These are phyloP conservation scores for Acanthococcus lagerstroemiae DNA, from an alignment of 2,888 invertebrate genomes.

Conservation along the genomic window DNA sequence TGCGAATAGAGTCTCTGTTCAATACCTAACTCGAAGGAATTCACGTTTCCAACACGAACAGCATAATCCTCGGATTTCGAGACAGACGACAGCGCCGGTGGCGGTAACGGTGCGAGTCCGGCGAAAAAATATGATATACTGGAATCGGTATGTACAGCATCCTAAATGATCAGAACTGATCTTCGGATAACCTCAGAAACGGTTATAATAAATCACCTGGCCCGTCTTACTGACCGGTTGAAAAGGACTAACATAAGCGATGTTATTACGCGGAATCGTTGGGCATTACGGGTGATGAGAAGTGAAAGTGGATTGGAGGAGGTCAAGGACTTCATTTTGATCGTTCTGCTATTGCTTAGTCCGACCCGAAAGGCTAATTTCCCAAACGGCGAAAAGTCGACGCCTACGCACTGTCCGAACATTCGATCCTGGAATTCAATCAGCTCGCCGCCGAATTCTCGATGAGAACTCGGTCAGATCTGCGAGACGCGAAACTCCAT, in stretches of 20 bases:
- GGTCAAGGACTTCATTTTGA: slow-evolving; percentile 24
- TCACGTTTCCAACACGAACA: too few relatives aligned
- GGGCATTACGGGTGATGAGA: slow-evolving; percentile 12
- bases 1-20: too few relatives aligned
- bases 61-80: too few relatives aligned
- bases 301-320: slow-evolving; percentile 24
- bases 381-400: slow-evolving; percentile 12
- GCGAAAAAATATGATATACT: too few relatives aligned
- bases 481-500: slow-evolving; percentile 4
- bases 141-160: too few relatives aligned
- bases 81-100: too few relatives aligned
- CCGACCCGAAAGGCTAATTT: slow-evolving; percentile 2
- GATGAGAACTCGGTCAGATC: too few relatives aligned
- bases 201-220: slow-evolving; percentile 16
- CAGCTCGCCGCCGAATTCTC: too few relatives aligned
- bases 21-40: too few relatives aligned
- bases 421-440: too few relatives aligned
- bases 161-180: too few relatives aligned
- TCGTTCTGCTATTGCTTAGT: neutral
- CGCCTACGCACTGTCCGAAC: slow-evolving; percentile 9
- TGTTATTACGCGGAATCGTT: slow-evolving; percentile 18
- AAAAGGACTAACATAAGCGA: slow-evolving; percentile 6
- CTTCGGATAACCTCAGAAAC: slow-evolving; percentile 18
- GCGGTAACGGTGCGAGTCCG: too few relatives aligned
- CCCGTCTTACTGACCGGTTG: neutral